phyloP scores from a whole-genome alignment of 2,113 vertebrate genomes.

The Ranitomeya variabilis region DNA sequence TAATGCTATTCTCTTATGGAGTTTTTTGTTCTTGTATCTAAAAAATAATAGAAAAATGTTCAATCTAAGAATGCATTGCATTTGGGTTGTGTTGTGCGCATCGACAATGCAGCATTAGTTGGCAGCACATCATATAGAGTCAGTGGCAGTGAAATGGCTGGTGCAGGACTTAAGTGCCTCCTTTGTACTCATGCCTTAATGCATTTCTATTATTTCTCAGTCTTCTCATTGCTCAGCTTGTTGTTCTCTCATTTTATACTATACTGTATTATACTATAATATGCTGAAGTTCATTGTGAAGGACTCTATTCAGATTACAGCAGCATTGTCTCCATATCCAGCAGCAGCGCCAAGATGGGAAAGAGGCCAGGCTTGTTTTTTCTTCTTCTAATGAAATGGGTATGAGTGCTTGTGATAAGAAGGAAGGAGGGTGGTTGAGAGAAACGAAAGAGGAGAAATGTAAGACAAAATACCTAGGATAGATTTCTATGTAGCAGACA shows the following conservation, averaged over 20 bases:
- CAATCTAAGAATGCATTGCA: neutral
- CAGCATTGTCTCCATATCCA: slow-evolving; percentile 41
- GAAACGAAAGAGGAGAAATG: slow-evolving; percentile 10
- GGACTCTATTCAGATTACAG: slow-evolving; percentile 46
- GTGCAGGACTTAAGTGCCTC: slow-evolving; percentile 19
- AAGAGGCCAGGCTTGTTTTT: slow-evolving; percentile 34
- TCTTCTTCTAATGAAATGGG: slow-evolving; percentile 32
- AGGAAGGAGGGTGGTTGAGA: neutral
- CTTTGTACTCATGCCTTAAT: slow-evolving; percentile 42
- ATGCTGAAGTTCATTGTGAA: slow-evolving; percentile 46
- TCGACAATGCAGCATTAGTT: slow-evolving; percentile 6
- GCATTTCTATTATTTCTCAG: slow-evolving; percentile 43
- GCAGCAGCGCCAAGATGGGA: slow-evolving; percentile 39
- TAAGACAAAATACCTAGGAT: neutral
- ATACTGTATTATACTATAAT: too few species aligned
- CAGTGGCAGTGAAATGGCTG: slow-evolving; percentile 18
- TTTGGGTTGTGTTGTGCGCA: neutral
- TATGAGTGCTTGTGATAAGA: slow-evolving; percentile 15
- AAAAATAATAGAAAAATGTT: neutral
- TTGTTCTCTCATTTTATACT: slow-evolving; percentile 31
- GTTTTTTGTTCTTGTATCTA: neutral
- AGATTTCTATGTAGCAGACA: neutral
- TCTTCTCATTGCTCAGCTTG: slow-evolving; percentile 39
- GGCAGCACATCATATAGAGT: slow-evolving; percentile 17
- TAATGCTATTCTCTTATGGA: neutral